Evolutionary conservation across 2,797 vertebrate species (phyloP), one percentile per base, ranked within the genome.

Genomic region (Harpagifer antarcticus): DNA sequence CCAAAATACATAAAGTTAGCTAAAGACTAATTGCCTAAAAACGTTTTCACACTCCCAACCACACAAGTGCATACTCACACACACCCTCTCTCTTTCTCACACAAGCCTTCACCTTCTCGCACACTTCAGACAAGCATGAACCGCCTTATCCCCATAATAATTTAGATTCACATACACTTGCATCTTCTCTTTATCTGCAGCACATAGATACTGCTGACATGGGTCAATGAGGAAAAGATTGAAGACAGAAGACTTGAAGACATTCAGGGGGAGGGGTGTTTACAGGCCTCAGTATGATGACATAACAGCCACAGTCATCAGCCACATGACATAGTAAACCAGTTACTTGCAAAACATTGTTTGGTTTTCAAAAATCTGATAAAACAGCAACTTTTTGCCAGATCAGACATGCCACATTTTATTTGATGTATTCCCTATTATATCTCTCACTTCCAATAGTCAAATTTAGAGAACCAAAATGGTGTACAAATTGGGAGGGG

Each of bases 41-140:
- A 55, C 17, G n/a, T 17, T 47, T 71, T 76, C 69, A 60, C 61
- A 74, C 75, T 56, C 57, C 53, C 58, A 68, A 76, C 62, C 68
- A 63, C 74, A 50, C 45, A 44, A 9, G 48, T 45, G 11, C 67
- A 19, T 33, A 27, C 23, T 3, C 23, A 54, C 40, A 20, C 20
- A 43, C 64, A 3, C 57, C 19, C 19, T 15, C 17, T 40, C 63
- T 55, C 10, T 43, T 43, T 50, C 37, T 33, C 40, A 56, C 59
- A 73, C 68, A 43, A 20, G 5, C 49, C n/a, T 20, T 42, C 40
- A 14, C 49, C 7, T 43, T 57, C 15, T 19, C 68, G 20, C 58
- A 20, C 52, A 63, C 52, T 57, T 59, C 44, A 73, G 7, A 79
- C 19, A 6, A 37, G 17, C 49, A 43, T 15, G 12, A 61, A 50